phyloP scores from a whole-genome alignment of 2,797 vertebrate genomes.

The Adelosebastes latens region DNA sequence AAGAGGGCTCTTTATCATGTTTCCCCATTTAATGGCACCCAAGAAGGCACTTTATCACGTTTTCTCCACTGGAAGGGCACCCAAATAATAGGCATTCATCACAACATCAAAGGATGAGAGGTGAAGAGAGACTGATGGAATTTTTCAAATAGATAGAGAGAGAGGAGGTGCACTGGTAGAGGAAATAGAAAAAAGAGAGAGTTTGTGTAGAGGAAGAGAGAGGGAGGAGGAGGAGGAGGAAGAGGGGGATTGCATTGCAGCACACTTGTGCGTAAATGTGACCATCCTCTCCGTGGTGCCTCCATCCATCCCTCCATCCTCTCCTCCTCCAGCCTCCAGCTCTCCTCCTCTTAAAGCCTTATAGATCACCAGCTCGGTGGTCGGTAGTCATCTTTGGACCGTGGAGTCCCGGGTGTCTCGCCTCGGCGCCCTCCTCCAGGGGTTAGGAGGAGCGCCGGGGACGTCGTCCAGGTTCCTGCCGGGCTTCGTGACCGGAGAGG shows the following conservation, averaged over 20 bases:
- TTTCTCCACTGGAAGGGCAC: no score
- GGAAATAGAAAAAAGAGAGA: neutral
- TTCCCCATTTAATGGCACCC: no score
- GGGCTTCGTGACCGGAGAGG: conserved; percentile 64
- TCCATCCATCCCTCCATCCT: conserved; percentile 41
- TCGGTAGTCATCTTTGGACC: conserved; percentile 36
- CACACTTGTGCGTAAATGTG: conserved; percentile 72
- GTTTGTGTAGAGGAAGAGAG: conserved; percentile 4
- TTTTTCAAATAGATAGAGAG: conserved; percentile 1
- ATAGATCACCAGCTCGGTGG: conserved; percentile 52
- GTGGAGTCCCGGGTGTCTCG: conserved; percentile 77
- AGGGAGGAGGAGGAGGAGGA: conserved; percentile 6
- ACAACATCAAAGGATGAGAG: conserved; percentile 19
- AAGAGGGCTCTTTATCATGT: no score
- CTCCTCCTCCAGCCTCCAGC: conserved; percentile 23
- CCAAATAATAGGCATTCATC: neutral
- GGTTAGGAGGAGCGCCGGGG: conserved; percentile 74
- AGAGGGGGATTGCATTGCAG: conserved; percentile 41
- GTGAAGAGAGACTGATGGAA: conserved; percentile 32
- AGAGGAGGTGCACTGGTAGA: neutral
- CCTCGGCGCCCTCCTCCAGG: conserved; percentile 78
- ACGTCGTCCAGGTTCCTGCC: conserved; percentile 71
- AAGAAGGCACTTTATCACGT: no score
- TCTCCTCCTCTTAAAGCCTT: conserved; percentile 19
- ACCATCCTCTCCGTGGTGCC: conserved; percentile 43